Evolutionary conservation across 2,113 vertebrate genomes (phyloP).

Genomic region (Pomatorhinus ruficollis): DNA sequence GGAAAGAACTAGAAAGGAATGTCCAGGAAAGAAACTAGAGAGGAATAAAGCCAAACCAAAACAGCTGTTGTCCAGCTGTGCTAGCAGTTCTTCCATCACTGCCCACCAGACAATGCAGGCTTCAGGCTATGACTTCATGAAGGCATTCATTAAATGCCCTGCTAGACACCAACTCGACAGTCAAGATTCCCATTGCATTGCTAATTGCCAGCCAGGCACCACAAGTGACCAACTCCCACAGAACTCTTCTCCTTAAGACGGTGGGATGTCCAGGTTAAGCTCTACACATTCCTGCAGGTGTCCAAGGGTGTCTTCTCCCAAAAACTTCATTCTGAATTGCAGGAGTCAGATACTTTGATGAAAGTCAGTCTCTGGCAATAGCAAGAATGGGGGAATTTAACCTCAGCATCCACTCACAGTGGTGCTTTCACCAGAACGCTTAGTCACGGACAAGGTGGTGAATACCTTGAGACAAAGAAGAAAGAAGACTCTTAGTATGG

Average conservation of each 20-base stretch:
- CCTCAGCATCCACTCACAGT: slow-evolving; percentile 78
- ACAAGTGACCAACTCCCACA: background rate
- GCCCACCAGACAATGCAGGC: slow-evolving; percentile 67
- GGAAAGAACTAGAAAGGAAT: background rate
- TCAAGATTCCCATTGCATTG: slow-evolving; percentile 41
- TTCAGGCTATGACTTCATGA: slow-evolving; percentile 74
- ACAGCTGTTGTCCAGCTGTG: slow-evolving; percentile 7
- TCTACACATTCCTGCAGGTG: background rate
- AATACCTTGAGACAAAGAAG: slow-evolving; percentile 65
- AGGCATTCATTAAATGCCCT: slow-evolving; percentile 46
- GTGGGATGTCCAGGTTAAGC: background rate
- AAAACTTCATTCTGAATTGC: background rate
- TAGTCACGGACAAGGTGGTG: slow-evolving; percentile 70
- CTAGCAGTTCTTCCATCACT: slow-evolving; percentile 70
- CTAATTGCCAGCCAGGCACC: slow-evolving; percentile 45
- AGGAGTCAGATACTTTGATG: background rate
- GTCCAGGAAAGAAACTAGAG: background rate
- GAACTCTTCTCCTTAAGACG: background rate
- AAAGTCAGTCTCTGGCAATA: slow-evolving; percentile 46
- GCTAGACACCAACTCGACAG: background rate
- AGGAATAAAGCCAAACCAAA: background rate
- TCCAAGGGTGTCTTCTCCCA: background rate
- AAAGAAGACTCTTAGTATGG: background rate
- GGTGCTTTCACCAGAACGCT: slow-evolving; percentile 54
- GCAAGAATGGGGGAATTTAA: slow-evolving; percentile 72